Base-by-base conservation (phyloP, 2,113 vertebrate genomes). In the Polypterus senegalus region DNA sequence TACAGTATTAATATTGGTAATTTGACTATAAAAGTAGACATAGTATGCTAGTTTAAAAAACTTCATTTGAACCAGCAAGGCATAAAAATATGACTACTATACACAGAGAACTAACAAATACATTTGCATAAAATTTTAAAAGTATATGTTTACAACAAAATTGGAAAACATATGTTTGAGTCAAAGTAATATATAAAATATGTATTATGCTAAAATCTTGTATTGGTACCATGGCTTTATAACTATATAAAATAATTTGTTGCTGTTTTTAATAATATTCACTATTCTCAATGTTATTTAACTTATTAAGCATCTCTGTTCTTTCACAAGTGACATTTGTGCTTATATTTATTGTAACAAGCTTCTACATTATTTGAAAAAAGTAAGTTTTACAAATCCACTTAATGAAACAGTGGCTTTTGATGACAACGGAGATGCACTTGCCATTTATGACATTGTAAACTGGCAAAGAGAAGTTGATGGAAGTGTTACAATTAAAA, bases 381-480 rank as follows among this genome's bases (percentile, higher is more conserved):
- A 60, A 4, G 75, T 84, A 9, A 78, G 79, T 49, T 82, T 84
- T 57, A 80, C 73, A 7, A 79, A 77, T 58, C 47, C 68, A 3
- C 80, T 76, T 67, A 82, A 79, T 5, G 82, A 86, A 60, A 61
- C 68, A 61, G 76, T 86, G 6, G 77, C 76, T 3, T 86, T 86
- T 71, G 82, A 86, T 48, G 49, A 77, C 3, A 83, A 83, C 54
- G 83, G 83, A 3, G 76, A 86, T 63, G 80, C 76, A n/a, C 54
- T 81, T 55, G 77, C 80, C 58, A 81, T 82, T 9, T 86, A 86
- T 61, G 83, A 84, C 54, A 60, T 86, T 5, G 69, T 83, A 72
- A 83, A 81, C 70, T 86, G 83, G 83, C 57, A 72, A 46, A 70
- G 54, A 69, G 71, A 74, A 11, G 67, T 67, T 27, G 74, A 77